phyloP scores from a whole-genome alignment of 2,113 vertebrate genomes.

The Hippolais icterina region DNA sequence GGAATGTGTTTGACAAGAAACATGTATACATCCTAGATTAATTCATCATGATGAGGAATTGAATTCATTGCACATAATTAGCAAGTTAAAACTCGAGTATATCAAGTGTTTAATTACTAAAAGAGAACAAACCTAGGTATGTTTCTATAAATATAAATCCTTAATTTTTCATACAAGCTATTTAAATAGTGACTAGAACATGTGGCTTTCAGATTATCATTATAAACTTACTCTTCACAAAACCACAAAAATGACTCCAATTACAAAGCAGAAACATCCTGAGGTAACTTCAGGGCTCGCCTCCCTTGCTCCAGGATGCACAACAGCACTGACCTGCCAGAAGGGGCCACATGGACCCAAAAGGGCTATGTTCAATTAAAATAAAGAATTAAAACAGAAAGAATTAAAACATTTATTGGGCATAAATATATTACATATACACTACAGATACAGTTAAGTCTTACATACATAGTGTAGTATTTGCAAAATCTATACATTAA shows the following conservation, averaged over 20 bases:
- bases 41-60: background rate
- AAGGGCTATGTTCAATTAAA: background rate
- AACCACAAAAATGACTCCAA: background rate
- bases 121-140: background rate
- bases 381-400: constrained; percentile 90
- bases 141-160: background rate
- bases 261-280: background rate
- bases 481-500: constrained; percentile 99
- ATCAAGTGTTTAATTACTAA: background rate
- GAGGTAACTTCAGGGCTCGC: background rate
- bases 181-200: background rate
- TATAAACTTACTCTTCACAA: background rate
- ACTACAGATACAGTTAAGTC: constrained; percentile 99
- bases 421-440: constrained; percentile 99
- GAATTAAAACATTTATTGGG: constrained; percentile 99
- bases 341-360: rapidly evolving
- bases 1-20: background rate
- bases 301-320: background rate
- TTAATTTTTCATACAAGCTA: background rate
- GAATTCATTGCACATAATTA: background rate
- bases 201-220: background rate
- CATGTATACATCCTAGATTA: background rate
- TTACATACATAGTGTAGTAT: constrained; percentile 99
- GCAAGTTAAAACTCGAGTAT: background rate
- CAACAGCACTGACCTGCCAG: background rate